Conservation (phyloP, 2,113 vertebrate genomes). For the Polyodon spathula region DNA sequence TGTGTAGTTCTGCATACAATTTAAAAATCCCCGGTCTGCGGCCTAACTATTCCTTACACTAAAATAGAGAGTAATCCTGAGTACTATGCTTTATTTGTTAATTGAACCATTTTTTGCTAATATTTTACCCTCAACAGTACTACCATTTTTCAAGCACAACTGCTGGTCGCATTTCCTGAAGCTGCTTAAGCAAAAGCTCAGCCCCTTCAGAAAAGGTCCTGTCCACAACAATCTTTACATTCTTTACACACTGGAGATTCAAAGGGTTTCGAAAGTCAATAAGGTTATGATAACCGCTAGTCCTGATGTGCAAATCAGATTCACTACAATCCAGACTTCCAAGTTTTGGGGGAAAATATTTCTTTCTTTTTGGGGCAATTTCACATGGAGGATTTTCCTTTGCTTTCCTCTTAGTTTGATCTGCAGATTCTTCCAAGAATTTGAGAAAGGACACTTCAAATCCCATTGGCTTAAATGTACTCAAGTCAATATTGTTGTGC, state of each 20-base stretch:
- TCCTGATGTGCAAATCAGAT: constrained; percentile 18
- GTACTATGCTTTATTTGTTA: constrained; percentile 60
- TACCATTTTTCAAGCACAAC: constrained; percentile 68
- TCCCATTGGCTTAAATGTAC: constrained; percentile 90
- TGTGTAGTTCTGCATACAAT: constrained; percentile 12
- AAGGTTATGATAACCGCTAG: constrained; percentile 57
- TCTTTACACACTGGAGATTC: constrained; percentile 62
- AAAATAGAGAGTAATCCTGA: constrained; percentile 56
- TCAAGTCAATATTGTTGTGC: constrained; percentile 63
- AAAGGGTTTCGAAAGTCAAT: constrained; percentile 77
- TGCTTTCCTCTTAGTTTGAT: constrained; percentile 56
- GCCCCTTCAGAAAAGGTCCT: constrained; percentile 60
- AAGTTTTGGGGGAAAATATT: constrained; percentile 28
- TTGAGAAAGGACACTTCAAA: constrained; percentile 93
- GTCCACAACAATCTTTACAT: constrained; percentile 77
- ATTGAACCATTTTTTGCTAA: constrained; percentile 29
- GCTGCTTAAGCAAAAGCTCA: constrained; percentile 71
- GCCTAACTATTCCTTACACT: constrained; percentile 26
- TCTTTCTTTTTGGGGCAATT: constrained; percentile 47
- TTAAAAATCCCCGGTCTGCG: constrained; percentile 37
- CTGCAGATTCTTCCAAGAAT: constrained; percentile 82
- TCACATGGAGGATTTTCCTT: constrained; percentile 43
- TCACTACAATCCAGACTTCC: constrained; percentile 24
- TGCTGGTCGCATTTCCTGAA: constrained; percentile 85
- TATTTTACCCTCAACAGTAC: constrained; percentile 42